Conservation (phyloP, 2,888 invertebrate species). For the Temnothorax unifasciatus region DNA sequence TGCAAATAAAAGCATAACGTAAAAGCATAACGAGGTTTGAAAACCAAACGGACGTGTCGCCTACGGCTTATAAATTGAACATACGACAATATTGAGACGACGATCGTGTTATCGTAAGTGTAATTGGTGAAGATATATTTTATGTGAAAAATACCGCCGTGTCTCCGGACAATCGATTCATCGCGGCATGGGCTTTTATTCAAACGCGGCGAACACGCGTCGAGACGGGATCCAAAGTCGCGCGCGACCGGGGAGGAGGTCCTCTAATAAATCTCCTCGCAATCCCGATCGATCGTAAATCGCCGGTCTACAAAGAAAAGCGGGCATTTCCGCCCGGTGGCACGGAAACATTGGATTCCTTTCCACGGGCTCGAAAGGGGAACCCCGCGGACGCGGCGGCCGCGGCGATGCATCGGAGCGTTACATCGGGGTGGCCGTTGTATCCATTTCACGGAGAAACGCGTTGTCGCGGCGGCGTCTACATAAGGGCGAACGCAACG, state of each 20-base stretch:
- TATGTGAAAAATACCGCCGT: neutral
- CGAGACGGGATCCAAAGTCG: constrained; percentile 56
- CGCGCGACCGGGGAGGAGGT: neutral
- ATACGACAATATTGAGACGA: neutral
- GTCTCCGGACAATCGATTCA: constrained; percentile 57
- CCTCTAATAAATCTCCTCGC: constrained; percentile 65
- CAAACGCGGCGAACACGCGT: constrained; percentile 53
- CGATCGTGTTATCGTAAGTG: neutral
- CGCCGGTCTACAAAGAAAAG: constrained; percentile 66
- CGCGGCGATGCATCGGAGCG: constrained; percentile 8
- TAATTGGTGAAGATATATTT: constrained; percentile 55
- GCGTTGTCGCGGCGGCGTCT: constrained; percentile 56
- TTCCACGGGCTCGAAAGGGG: constrained; percentile 53
- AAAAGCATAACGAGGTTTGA: neutral
- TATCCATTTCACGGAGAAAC: neutral
- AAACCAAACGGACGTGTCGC: too few relatives aligned
- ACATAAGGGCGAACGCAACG: constrained; percentile 48
- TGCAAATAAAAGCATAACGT: neutral
- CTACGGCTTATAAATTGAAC: neutral
- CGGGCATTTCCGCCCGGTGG: constrained; percentile 66
- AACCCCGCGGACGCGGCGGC: constrained; percentile 31
- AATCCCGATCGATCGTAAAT: constrained; percentile 72
- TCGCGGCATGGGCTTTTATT: constrained; percentile 53
- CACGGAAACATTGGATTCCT: constrained; percentile 72
- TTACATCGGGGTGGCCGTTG: constrained; percentile 6